Evolutionary conservation across 2,113 vertebrate species (phyloP).

Genomic region (Sisor rabdophorus): DNA sequence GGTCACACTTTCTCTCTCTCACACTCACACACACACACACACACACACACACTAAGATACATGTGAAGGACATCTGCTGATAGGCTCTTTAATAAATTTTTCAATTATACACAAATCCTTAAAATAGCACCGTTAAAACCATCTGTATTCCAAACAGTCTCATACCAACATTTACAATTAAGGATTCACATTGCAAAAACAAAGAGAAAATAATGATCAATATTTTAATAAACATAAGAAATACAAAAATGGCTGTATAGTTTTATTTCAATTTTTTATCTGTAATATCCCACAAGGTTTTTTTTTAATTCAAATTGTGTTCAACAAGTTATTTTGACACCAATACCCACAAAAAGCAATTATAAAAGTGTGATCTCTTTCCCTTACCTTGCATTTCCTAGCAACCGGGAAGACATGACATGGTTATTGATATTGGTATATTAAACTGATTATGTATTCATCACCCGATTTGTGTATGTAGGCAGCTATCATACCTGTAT

Average conservation of each 20-base stretch:
- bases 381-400: not conserved
- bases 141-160: not conserved
- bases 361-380: not conserved
- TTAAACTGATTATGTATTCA: not conserved
- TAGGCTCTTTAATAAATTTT: conserved; percentile 50
- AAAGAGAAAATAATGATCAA: too few species aligned
- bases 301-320: too few species aligned
- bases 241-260: not conserved
- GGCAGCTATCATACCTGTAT: not conserved
- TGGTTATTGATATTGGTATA: not conserved
- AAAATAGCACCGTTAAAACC: not conserved
- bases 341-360: not conserved
- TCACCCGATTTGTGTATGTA: not conserved
- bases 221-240: too few species aligned
- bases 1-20: not conserved
- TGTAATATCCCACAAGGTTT: not conserved
- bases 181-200: not conserved
- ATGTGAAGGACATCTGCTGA: conserved; percentile 64
- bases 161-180: not conserved
- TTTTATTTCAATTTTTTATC: not conserved
- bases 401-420: not conserved
- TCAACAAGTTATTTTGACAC: not conserved
- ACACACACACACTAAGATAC: conserved; percentile 58
- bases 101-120: conserved; percentile 16
- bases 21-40: conserved; percentile 45